Evolutionary conservation across 2,113 vertebrate species (phyloP), one percentile per base, ranked within the genome.

Genomic region (Porphyrio hochstetteri): DNA sequence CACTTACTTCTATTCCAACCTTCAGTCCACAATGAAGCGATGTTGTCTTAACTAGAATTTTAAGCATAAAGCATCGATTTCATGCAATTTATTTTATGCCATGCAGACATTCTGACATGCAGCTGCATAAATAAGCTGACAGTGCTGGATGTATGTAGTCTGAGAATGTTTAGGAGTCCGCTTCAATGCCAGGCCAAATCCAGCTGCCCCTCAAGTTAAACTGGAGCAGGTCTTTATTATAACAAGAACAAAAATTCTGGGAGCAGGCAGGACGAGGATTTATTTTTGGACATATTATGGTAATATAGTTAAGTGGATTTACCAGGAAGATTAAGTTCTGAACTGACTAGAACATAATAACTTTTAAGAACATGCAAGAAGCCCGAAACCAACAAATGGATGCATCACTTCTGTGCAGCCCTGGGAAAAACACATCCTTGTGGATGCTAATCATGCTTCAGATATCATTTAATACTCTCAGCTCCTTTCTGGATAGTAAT

Each of bases 71-170:
- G 61, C 61, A 94, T 65, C 38, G 23, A 61, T 93, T 93, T 94
- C 84, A 76, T 33, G 46, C 77, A 93, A 87, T 65, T 92, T 40
- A 15, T 82, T 53, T 53, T 27, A 46, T 46, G 44, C 17, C 44
- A 46, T 46, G 44, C 52, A 28, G 52, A 53, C 85, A 74, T 4
- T n/a, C 83, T 86, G 91, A 82, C 40, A 74, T 96, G 65, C 93
- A 95, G 96, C 93, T 97, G 92, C 86, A 93, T 70, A 96, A 94
- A 94, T 90, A 96, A 95, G 74, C 89, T 91, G 83, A 92, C 83
- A 82, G 65, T 24, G n/a, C 88, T 88, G 48, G 50, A 86, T 68
- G 18, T 36, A 57, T 21, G 74, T 4, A 82, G 72, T 23, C 67
- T 93, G 93, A 95, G 92, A 92, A 95, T 85, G 90, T 90, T 93